Evolutionary conservation across 2,797 vertebrate genomes (phyloP), one percentile per base, ranked within the genome.

Genomic region (Danio kyathit): DNA sequence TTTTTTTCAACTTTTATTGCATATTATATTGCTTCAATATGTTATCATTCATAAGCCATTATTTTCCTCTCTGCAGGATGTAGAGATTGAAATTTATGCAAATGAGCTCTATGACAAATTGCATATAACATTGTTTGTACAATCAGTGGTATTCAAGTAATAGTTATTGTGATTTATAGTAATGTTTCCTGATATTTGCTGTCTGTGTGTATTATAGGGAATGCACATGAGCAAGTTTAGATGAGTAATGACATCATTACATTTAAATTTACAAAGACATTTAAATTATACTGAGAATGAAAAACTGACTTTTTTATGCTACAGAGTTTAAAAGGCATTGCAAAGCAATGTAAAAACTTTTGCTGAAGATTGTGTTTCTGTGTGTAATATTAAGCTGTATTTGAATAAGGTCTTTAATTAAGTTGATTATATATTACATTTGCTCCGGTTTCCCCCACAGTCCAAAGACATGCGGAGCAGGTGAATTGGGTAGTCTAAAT

Each of bases 81-180:
- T 29, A 6, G 11, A 38, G 21, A 38, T 60, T 14, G 6, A 13
- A 29, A 38, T 13, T 38, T 60, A 38, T 14, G 29, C 57, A 9
- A 67, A 51, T 38, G 4, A 70, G 21, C 14, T 29, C 3, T 38
- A 38, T n/a, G 57, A 11, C 38, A 7, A n/a, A 51, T 38, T 38
- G 8, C 8, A 38, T 14, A 51, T 69, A 6, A 12, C 13, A 40
- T 14, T 60, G 48, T 69, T 69, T n/a, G 51, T 11, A 38, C 19
- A 67, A 49, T 67, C 13, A 51, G 46, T 38, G 5, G 13, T 46
- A 51, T 70, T 70, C 8, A 70, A n/a, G 51, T 52, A n/a, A n/a
- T 38, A 51, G 48, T 52, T 51, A 21, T 21, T 21, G 1, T 40
- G 48, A 51, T 69, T 29, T 21, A 48, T 48, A 48, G 29, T 38